These are phyloP conservation scores for Eutolmus rufibarbis DNA, from an alignment of 2,888 invertebrate species.

Conservation along the genomic window DNA sequence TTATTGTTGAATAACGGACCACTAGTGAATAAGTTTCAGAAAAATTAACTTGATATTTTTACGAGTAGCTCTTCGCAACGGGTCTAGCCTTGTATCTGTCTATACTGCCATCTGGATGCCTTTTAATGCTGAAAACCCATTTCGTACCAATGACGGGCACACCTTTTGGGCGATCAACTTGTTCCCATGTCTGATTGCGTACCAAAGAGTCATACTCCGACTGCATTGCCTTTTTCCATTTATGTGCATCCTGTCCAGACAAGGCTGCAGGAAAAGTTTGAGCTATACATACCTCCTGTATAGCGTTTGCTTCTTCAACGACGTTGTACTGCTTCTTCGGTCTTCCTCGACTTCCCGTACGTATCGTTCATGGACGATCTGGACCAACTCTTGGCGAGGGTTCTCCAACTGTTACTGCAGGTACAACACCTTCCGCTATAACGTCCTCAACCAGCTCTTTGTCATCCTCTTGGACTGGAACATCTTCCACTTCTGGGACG, in stretches of 20 bases:
- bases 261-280: background rate
- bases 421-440: no score
- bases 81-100: conserved; percentile 45
- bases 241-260: background rate
- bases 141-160: conserved; percentile 40
- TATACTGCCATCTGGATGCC: no score
- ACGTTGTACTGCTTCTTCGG: background rate
- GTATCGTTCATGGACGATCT: no score
- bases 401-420: no score
- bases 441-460: no score
- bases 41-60: conserved; percentile 40
- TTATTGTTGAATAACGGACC: conserved; percentile 46
- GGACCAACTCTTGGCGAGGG: no score
- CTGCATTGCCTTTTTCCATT: background rate
- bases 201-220: conserved; percentile 24
- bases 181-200: conserved; percentile 36
- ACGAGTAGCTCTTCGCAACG: conserved; percentile 46
- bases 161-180: no score
- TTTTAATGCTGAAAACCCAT: conserved; percentile 40
- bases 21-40: conserved; percentile 47
- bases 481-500: no score
- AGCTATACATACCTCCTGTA: background rate
- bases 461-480: no score
- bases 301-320: background rate
- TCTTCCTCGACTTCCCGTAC: no score